Percentiles rank a stretch among this genome's conserved stretches.
Evolutionary conservation across 2,888 invertebrate species (phyloP).

Genomic region (Metopia argyrocephala): DNA sequence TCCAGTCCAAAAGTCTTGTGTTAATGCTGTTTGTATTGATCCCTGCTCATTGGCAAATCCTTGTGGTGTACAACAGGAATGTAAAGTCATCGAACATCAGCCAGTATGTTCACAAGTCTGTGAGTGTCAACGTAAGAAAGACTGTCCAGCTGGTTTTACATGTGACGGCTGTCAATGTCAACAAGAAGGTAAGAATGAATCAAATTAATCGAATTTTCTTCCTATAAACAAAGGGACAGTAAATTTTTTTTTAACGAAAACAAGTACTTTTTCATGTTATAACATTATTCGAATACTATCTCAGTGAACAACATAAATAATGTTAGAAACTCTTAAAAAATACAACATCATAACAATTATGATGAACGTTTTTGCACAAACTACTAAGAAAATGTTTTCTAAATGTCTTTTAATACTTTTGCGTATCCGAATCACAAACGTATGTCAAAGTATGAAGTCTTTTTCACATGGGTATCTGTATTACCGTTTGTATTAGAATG

Average conservation of each 20-base stretch:
- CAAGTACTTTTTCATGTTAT: no score
- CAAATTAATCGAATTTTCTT: background rate
- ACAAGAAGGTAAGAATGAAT: slow-evolving; percentile 79
- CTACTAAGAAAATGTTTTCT: no score
- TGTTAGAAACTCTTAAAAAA: no score
- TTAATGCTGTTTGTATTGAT: slow-evolving; percentile 88
- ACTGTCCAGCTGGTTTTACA: slow-evolving; percentile 82
- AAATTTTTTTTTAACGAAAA: background rate
- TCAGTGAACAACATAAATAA: no score
- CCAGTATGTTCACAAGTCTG: slow-evolving; percentile 87
- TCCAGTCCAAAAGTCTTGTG: slow-evolving; percentile 86
- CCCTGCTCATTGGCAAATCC: slow-evolving; percentile 88
- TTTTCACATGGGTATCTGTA: no score
- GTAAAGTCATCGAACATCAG: slow-evolving; percentile 89
- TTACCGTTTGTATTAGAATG: no score
- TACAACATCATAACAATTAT: no score
- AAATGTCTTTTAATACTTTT: no score
- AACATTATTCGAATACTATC: no score
- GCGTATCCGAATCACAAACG: no score
- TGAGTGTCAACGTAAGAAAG: slow-evolving; percentile 84
- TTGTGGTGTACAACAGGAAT: slow-evolving; percentile 87
- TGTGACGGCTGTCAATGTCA: slow-evolving; percentile 87
- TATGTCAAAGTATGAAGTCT: no score
- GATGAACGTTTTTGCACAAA: no score
- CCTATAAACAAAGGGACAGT: background rate